Percentiles rank a stretch among this genome's conserved stretches.
Conservation (phyloP, 2,113 vertebrate species). For the Odontesthes bonariensis region DNA sequence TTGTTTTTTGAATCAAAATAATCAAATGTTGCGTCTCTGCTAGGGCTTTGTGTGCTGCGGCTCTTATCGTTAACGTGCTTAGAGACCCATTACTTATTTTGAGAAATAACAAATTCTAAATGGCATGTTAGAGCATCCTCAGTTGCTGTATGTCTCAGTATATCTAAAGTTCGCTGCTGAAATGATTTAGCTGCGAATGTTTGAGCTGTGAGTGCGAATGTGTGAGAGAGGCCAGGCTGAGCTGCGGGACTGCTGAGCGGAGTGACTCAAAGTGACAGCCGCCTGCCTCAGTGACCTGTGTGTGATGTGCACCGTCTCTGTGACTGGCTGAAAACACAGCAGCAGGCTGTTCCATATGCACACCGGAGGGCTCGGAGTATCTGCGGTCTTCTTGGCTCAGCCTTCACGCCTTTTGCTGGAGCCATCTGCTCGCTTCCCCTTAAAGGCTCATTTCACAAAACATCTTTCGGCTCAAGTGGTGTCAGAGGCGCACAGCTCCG, state of each 20-base stretch:
- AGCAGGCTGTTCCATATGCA: slow-evolving; percentile 49
- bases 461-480: not conserved
- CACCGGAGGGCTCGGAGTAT: slow-evolving; percentile 22
- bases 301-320: slow-evolving; percentile 29
- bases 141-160: not conserved
- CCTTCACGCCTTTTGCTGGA: slow-evolving; percentile 33
- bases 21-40: not conserved
- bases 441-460: slow-evolving; percentile 1
- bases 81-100: no score
- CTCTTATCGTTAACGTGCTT: not conserved
- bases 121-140: not conserved
- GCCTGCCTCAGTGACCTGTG: slow-evolving; percentile 57
- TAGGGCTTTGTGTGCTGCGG: not conserved
- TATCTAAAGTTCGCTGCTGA: not conserved
- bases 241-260: slow-evolving; percentile 30
- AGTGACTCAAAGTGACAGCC: slow-evolving; percentile 58
- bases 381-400: slow-evolving; percentile 33
- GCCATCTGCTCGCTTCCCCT: slow-evolving; percentile 53
- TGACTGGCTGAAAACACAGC: slow-evolving; percentile 20
- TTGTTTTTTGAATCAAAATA: not conserved
- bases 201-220: not conserved
- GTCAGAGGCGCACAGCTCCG: slow-evolving; percentile 6
- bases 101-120: no score
- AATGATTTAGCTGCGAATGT: not conserved
- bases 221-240: not conserved